Base-by-base conservation (phyloP, 1,140 invertebrate species). In the Bursaphelenchus mucronatus region DNA sequence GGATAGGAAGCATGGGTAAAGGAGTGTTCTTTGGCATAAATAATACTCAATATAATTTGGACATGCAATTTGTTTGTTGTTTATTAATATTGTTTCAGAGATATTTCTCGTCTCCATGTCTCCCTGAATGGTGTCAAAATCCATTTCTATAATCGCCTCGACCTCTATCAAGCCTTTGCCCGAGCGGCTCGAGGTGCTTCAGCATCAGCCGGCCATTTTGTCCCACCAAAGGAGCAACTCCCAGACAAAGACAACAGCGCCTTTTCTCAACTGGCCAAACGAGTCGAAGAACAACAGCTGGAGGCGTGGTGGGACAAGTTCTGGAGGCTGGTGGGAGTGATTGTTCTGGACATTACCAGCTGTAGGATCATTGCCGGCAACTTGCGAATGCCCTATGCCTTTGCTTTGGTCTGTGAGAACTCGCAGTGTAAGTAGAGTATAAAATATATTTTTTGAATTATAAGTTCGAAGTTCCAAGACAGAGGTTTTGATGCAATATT, bases 341-440 rank as follows among this genome's bases (percentile, higher is more conserved):
- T 96, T 62, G 97, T 96, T 85, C 85, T 94, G 50, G 92, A 97
- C 79, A 87, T 97, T 51, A 90, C 88, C 63, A 89, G 89, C 47
- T 92, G 91, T 56, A 87, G 92, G 66, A 84, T 95, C 65, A 90
- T 97, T 13, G 96, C 97, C 85, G 94, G 94, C n/a, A 98, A 97
- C 84, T 87, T 90, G 47, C 83, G 95, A 61, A 87, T 96, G 7
- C 93, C 94, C 0, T 94, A 91, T 13, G 94, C 92, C 3, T 83
- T 97, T 40, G 90, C 91, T 8, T 87, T 96, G 71, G 91, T 89
- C 63, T 88, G 95, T 53, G 94, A 97, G 83, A 73, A 79, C 49
- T 43, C 76, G 43, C 39, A 67, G 11, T 76, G 75, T 78, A 44
- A 52, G 62, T 62, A 11, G 4, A 46, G 7, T 8, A 53, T 5